Conservation (phyloP, 1,140 invertebrate genomes). For the Wasmannia auropunctata region DNA sequence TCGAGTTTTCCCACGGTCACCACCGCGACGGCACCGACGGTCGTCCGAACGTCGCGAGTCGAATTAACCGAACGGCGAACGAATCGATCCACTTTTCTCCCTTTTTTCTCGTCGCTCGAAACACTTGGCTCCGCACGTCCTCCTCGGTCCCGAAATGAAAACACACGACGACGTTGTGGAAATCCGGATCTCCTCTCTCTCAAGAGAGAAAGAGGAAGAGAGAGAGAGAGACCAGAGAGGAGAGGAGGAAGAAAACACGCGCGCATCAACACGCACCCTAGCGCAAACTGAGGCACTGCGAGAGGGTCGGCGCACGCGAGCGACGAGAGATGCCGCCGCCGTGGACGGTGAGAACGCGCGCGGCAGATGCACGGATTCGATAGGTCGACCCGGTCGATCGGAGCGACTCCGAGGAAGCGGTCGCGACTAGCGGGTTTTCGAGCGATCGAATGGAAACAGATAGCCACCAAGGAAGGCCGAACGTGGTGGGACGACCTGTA, state of each 20-base stretch:
- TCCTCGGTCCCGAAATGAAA: not conserved
- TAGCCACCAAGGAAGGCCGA: too few species aligned
- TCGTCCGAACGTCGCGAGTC: not conserved
- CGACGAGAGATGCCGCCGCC: not conserved
- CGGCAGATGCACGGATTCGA: not conserved
- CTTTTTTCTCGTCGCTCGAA: not conserved
- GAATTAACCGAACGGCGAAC: not conserved
- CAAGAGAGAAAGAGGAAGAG: not conserved
- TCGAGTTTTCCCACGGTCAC: constrained; percentile 75
- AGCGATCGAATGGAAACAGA: not conserved
- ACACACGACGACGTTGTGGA: not conserved
- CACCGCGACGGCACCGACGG: too few species aligned
- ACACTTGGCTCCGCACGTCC: not conserved
- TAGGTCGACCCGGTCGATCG: not conserved
- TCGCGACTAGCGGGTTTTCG: not conserved
- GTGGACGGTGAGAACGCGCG: not conserved
- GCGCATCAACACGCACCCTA: not conserved
- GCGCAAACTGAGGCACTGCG: not conserved
- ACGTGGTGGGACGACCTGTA: too few species aligned
- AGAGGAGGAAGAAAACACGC: not conserved
- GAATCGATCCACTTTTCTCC: too few species aligned
- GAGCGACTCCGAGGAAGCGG: not conserved
- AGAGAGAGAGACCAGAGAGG: too few species aligned
- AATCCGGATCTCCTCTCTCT: not conserved
- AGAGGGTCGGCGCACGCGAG: not conserved